Conservation (phyloP, 2,113 vertebrate species). For the Heterotis niloticus region DNA sequence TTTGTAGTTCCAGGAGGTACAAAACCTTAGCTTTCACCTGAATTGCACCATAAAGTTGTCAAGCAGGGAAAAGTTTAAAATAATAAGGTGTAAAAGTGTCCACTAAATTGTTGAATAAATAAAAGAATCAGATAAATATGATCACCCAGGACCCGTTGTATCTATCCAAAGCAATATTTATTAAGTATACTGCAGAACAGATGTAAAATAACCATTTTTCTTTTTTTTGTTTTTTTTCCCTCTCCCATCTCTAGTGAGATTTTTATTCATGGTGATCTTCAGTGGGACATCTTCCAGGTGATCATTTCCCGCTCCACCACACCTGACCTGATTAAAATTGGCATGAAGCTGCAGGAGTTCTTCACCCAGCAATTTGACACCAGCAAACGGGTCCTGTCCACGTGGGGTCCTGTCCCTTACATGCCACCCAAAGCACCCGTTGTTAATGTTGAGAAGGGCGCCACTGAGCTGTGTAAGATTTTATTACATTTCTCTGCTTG, state of each 20-base stretch:
- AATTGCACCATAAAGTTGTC: too few relatives aligned
- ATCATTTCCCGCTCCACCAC: slow-evolving; percentile 98
- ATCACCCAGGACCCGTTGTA: too few relatives aligned
- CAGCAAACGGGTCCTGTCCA: slow-evolving; percentile 93
- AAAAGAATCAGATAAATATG: too few relatives aligned
- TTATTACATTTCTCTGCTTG: neutral
- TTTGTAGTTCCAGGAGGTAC: too few relatives aligned
- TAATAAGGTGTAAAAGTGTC: too few relatives aligned
- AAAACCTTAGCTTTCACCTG: too few relatives aligned
- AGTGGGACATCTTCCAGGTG: slow-evolving; percentile 99
- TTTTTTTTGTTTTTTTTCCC: neutral
- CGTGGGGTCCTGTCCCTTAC: slow-evolving; percentile 93
- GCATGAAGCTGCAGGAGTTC: slow-evolving; percentile 99
- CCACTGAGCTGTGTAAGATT: slow-evolving; percentile 80
- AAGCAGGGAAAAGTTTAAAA: too few relatives aligned
- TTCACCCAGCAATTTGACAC: slow-evolving; percentile 99
- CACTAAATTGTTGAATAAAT: too few relatives aligned
- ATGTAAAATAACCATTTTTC: too few relatives aligned
- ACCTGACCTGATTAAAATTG: slow-evolving; percentile 97
- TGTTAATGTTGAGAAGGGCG: slow-evolving; percentile 77
- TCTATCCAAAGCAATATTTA: neutral
- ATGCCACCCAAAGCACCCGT: slow-evolving; percentile 83
- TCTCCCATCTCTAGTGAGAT: slow-evolving; percentile 72
- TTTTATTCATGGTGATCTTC: slow-evolving; percentile 94
- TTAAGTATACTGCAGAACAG: neutral